A percentile compares a stretch with the other conserved stretches of the same genome.
phyloP scores from a whole-genome alignment of 2,797 vertebrate species.

The Dromococcyx pavoninus region DNA sequence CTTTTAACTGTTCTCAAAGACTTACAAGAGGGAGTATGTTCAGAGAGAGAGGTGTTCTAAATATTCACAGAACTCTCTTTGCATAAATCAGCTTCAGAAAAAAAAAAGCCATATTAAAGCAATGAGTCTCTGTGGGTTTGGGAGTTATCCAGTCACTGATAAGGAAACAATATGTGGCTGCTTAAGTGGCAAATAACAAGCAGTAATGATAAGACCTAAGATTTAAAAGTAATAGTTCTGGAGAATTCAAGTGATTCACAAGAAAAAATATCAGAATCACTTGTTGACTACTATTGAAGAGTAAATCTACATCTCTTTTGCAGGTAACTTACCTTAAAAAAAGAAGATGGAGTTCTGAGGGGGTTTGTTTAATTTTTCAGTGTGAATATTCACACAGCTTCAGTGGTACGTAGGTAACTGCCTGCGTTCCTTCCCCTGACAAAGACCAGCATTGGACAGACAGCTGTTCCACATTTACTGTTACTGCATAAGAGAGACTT shows the following conservation, averaged over 20 bases:
- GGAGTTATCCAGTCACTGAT: background rate
- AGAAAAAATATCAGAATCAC: background rate
- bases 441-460: background rate
- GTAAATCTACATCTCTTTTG: background rate
- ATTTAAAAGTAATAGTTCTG: background rate
- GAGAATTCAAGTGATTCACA: background rate
- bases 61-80: background rate
- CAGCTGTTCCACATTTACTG: background rate
- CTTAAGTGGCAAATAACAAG: constrained; percentile 4
- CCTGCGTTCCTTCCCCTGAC: background rate
- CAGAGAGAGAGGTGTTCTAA: background rate
- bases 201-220: background rate
- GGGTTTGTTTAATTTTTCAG: background rate
- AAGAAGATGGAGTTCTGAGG: background rate
- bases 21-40: background rate
- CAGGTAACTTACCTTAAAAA: background rate
- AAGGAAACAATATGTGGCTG: background rate
- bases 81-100: background rate
- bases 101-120: background rate
- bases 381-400: background rate
- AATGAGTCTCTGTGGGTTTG: background rate
- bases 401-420: background rate
- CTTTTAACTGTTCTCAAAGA: background rate
- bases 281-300: background rate
- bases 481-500: background rate